Conservation (phyloP, 2,888 invertebrate genomes). For the Heteromurus nitidus region DNA sequence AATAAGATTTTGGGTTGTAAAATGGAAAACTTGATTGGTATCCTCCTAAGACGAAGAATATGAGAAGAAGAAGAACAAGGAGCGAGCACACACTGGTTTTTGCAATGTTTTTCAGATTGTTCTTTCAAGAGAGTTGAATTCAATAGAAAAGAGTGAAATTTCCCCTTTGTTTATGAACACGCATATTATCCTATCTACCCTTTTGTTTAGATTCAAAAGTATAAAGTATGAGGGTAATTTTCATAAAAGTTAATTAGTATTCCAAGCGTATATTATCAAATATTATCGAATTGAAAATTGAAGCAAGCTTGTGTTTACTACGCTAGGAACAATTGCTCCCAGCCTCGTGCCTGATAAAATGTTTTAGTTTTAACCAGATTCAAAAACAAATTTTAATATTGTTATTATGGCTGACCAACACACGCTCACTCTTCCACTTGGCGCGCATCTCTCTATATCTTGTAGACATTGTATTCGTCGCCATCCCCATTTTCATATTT, state of each 20-base stretch:
- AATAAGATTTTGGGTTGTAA: slow-evolving; percentile 35
- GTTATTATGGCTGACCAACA: neutral
- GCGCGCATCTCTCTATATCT: no score
- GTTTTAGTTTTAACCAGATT: slow-evolving; percentile 7
- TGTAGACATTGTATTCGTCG: no score
- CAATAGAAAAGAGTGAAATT: slow-evolving; percentile 22
- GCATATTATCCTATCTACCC: no score
- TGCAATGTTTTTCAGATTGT: no score
- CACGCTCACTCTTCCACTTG: no score
- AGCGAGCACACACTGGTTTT: no score
- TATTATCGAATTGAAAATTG: slow-evolving; percentile 24
- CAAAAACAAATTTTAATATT: neutral
- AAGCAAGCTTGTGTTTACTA: slow-evolving; percentile 38
- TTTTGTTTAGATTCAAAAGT: no score
- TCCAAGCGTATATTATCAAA: slow-evolving; percentile 32
- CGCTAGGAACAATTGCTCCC: neutral
- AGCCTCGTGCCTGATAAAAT: neutral
- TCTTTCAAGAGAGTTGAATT: no score
- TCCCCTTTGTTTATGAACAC: no score
- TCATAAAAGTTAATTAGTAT: slow-evolving; percentile 58
- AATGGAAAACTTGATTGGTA: slow-evolving; percentile 58
- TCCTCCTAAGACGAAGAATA: slow-evolving; percentile 7
- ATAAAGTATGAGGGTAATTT: no score
- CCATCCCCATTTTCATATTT: no score
- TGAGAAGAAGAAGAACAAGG: no score